Conservation (phyloP, 1,140 invertebrate genomes). For the Pseudomyrmex pallidus region DNA sequence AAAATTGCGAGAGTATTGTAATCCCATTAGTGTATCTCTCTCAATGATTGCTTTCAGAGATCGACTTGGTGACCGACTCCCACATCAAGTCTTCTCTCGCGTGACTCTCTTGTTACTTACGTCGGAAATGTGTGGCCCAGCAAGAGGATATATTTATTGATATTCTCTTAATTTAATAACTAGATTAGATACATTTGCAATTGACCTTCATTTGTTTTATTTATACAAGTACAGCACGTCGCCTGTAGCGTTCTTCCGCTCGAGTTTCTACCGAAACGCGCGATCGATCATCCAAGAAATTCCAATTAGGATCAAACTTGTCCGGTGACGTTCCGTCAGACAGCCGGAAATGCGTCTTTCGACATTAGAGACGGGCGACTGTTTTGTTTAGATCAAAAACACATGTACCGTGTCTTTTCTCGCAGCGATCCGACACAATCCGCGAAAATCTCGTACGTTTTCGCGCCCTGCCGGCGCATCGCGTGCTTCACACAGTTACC, state of each 20-base stretch:
- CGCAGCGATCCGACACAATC: not conserved
- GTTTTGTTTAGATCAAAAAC: not conserved
- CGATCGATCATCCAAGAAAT: not conserved
- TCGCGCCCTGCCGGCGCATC: not conserved
- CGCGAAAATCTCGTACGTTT: not conserved
- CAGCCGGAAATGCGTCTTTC: not conserved
- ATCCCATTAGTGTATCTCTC: not conserved
- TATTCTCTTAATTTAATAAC: constrained; percentile 31
- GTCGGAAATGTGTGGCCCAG: not conserved
- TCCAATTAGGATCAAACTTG: too few relatives aligned
- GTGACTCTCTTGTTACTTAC: not conserved
- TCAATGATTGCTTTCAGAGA: not conserved
- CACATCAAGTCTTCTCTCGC: not conserved
- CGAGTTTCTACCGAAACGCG: not conserved
- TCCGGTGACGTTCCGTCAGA: too few relatives aligned
- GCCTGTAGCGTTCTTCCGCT: constrained; percentile 46
- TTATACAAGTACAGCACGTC: constrained; percentile 75
- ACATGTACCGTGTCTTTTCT: not conserved
- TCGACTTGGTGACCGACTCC: not conserved
- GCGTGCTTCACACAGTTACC: constrained; percentile 53
- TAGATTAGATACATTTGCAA: constrained; percentile 79
- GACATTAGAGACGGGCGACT: too few relatives aligned
- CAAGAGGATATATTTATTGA: not conserved
- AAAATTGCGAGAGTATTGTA: not conserved
- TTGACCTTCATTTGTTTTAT: constrained; percentile 82